These are phyloP conservation scores for Nerophis lumbriciformis DNA, from an alignment of 2,113 vertebrate species.

Conservation along the genomic window DNA sequence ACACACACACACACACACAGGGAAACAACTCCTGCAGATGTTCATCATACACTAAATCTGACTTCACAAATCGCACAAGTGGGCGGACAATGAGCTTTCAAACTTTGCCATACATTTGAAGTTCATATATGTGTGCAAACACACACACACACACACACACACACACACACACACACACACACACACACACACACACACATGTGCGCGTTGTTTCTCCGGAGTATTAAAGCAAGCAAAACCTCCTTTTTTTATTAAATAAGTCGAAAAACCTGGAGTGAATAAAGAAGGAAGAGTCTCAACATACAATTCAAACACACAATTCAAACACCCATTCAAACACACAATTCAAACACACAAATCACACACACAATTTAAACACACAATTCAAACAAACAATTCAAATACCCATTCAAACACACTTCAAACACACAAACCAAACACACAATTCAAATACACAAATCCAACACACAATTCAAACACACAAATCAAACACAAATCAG, in stretches of 20 bases:
- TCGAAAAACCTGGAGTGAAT: slow-evolving; percentile 10
- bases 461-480: too few species aligned
- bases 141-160: background rate
- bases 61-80: slow-evolving; percentile 29
- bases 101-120: slow-evolving; percentile 31
- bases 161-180: slow-evolving; percentile 15
- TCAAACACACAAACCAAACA: too few species aligned
- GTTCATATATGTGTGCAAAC: slow-evolving; percentile 22
- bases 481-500: too few species aligned
- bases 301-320: background rate
- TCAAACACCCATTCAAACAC: too few species aligned
- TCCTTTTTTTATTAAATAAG: slow-evolving; percentile 45
- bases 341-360: background rate
- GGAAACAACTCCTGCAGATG: background rate
- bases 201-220: slow-evolving; percentile 14
- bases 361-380: too few species aligned
- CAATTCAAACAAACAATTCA: too few species aligned
- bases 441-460: too few species aligned
- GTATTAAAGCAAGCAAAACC: slow-evolving; percentile 40
- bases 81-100: slow-evolving; percentile 35
- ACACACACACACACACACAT: slow-evolving; percentile 1
- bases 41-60: slow-evolving; percentile 17
- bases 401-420: too few species aligned
- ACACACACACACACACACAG: too few species aligned
- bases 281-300: background rate